Evolutionary conservation across 2,888 invertebrate species (phyloP), one percentile per base, ranked within the genome.

Genomic region (Gryllus longicercus): DNA sequence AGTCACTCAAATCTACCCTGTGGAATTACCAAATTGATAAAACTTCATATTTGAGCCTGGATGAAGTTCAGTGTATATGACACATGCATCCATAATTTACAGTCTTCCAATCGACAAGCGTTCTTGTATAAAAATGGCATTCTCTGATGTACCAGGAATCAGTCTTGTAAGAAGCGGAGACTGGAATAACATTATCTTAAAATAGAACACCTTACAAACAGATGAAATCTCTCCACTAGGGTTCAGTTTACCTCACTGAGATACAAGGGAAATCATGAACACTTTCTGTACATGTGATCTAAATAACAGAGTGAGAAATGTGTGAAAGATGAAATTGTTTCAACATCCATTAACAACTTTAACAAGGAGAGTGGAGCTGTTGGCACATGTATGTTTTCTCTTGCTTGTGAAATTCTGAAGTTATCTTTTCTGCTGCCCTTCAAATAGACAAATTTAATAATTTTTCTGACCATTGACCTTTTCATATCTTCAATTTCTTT

Each of bases 21-120:
- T 63, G 63, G 63, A 63, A 63, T 63, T 63, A 63, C 63, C 63
- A 63, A 63, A 63, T 63, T 63, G 63, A 63, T 63, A 63, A 63
- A 63, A 63, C n/a, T 63, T 63, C 63, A 63, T 63, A 63, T 63
- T 63, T 63, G 63, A 63, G 63, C 63, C 63, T 63, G 63, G 63
- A 63, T 63, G 63, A 63, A 63, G 63, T 63, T 63, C 63, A 63
- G 63, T 63, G 63, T 18, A 63, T 63, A 63, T 63, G 63, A 63
- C 16, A 63, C 63, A 63, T 38, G 63, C 63, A 63, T 63, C 63
- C 63, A 63, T 63, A 18, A 63, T 63, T 38, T 63, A 63, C 63
- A 63, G 63, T 63, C 63, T 63, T 63, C 63, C 63, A 63, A 63
- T 63, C 38, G 63, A 18, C 63, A 63, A 63, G n/a, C n/a, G 63